A percentile compares a stretch with the other conserved stretches of the same genome.
Conservation (phyloP, 2,113 vertebrate species). For the Myiagra hebetior region DNA sequence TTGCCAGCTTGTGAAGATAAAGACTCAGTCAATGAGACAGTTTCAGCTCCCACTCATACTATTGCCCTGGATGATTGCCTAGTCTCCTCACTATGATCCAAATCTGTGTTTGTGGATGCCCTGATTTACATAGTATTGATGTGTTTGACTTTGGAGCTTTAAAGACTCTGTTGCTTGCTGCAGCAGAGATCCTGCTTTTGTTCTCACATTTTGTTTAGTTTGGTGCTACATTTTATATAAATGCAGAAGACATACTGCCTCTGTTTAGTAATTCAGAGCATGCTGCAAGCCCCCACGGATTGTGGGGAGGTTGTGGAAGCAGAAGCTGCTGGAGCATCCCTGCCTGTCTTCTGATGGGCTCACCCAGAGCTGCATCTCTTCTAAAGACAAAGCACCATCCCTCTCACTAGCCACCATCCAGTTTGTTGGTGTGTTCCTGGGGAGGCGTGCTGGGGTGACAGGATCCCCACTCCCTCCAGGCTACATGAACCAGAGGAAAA, state of each 20-base stretch:
- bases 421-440: neutral
- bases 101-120: constrained; percentile 3
- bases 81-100: constrained; percentile 20
- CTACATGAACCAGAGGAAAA: rapidly evolving
- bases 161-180: neutral
- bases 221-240: neutral
- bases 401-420: neutral
- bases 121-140: constrained; percentile 21
- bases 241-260: neutral
- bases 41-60: constrained; percentile 30
- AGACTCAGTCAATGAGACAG: constrained; percentile 5
- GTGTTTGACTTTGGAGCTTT: neutral
- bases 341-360: neutral
- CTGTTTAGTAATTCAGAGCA: neutral
- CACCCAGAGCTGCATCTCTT: neutral
- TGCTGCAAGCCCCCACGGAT: rapidly evolving
- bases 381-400: neutral
- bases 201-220: neutral
- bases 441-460: neutral
- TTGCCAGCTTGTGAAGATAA: constrained; percentile 22
- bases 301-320: neutral
- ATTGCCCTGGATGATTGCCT: constrained; percentile 58
- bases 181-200: neutral
- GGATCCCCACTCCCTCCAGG: neutral
- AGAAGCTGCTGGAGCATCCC: neutral